Evolutionary conservation across 2,113 vertebrate genomes (phyloP).

Genomic region (Gallinago undulata): DNA sequence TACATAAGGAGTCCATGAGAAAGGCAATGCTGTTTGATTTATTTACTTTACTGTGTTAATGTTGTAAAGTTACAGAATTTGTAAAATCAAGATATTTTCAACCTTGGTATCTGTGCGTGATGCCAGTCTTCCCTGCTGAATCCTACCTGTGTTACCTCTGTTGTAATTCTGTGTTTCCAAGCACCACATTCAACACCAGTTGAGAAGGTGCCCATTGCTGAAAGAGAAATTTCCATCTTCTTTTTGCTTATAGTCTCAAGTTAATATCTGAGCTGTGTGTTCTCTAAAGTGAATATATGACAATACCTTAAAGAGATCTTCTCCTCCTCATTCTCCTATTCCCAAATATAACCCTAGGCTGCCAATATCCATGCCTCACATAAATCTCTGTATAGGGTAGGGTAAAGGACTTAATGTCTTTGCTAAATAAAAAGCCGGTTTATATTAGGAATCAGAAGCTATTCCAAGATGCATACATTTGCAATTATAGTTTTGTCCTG

Average conservation of each 20-base stretch:
- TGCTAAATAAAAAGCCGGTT: neutral
- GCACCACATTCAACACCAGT: rapidly evolving
- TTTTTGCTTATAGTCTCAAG: neutral
- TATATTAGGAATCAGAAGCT: neutral
- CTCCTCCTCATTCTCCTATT: neutral
- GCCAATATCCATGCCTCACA: neutral
- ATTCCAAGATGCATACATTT: neutral
- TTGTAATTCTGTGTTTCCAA: neutral
- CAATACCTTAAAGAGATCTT: neutral
- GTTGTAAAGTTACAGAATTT: neutral
- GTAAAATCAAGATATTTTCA: neutral
- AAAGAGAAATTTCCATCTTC: neutral
- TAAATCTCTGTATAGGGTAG: neutral
- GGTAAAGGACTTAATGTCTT: neutral
- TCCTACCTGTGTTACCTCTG: neutral
- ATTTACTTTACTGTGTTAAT: neutral
- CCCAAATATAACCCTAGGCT: neutral
- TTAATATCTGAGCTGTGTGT: neutral
- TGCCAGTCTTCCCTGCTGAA: neutral
- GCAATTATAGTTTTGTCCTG: conserved; percentile 2
- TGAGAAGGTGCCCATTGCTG: neutral
- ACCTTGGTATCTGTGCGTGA: rapidly evolving
- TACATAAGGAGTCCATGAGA: neutral
- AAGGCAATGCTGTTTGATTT: neutral
- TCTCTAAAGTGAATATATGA: neutral